Evolutionary conservation across 2,888 invertebrate species (phyloP).

Genomic region (Drosophila greeni): DNA sequence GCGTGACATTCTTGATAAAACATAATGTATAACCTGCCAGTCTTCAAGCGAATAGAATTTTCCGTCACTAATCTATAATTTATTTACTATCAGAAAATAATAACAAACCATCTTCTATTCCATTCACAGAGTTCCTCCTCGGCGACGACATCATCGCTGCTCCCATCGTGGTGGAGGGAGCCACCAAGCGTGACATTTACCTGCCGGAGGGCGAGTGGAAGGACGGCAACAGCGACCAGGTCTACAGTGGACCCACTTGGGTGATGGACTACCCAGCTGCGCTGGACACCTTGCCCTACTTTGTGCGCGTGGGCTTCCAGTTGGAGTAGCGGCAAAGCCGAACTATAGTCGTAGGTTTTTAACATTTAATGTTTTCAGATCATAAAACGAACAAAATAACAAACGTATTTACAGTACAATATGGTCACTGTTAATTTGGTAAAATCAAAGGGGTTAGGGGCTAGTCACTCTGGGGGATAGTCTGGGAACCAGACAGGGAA

Average conservation of each 20-base stretch:
- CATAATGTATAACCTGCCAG: not conserved
- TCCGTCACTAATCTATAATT: not conserved
- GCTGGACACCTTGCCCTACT: slow-evolving; percentile 85
- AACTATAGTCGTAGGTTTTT: slow-evolving; percentile 27
- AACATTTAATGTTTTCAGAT: not conserved
- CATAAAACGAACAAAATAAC: slow-evolving; percentile 22
- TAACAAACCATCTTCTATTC: not conserved
- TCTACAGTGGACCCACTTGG: slow-evolving; percentile 82
- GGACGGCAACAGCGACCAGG: slow-evolving; percentile 80
- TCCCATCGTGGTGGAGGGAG: slow-evolving; percentile 84
- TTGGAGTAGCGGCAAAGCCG: slow-evolving; percentile 37
- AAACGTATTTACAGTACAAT: slow-evolving; percentile 10
- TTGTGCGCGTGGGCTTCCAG: slow-evolving; percentile 78
- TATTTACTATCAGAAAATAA: not conserved
- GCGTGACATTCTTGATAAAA: slow-evolving; percentile 1
- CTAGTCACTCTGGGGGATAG: not conserved
- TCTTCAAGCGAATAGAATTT: not conserved
- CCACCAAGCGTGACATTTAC: slow-evolving; percentile 84
- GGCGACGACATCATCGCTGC: slow-evolving; percentile 89
- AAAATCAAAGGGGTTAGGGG: not conserved
- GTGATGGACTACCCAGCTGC: slow-evolving; percentile 84
- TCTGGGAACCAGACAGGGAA: not conserved
- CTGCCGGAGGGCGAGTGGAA: slow-evolving; percentile 87
- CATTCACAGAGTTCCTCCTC: slow-evolving; percentile 85
- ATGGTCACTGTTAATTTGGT: slow-evolving; percentile 56